These are phyloP conservation scores for Temnothorax curvispinosus DNA, from an alignment of 1,140 invertebrate genomes.

Conservation along the genomic window DNA sequence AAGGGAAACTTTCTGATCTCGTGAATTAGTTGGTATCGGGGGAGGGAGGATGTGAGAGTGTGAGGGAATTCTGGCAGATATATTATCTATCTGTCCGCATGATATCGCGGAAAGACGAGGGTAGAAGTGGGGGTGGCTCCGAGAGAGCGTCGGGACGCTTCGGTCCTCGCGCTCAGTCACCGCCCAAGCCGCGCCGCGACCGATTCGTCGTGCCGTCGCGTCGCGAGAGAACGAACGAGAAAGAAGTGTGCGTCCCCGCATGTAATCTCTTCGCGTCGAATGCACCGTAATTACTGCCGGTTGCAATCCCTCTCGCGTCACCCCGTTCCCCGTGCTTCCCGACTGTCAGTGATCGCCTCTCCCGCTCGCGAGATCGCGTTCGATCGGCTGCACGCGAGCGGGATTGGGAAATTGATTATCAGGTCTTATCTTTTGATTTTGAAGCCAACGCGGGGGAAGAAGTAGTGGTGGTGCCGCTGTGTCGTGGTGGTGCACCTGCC, in stretches of 20 bases:
- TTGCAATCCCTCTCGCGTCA: background rate
- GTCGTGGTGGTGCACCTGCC: slow-evolving; percentile 54
- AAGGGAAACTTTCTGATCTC: slow-evolving; percentile 29
- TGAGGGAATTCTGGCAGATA: slow-evolving; percentile 55
- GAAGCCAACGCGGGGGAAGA: background rate
- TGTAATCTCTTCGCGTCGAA: background rate
- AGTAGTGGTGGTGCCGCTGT: slow-evolving; percentile 53
- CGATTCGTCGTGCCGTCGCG: slow-evolving; percentile 67
- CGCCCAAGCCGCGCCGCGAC: slow-evolving; percentile 83
- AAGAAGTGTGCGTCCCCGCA: slow-evolving; percentile 10
- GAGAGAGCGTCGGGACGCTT: slow-evolving; percentile 81
- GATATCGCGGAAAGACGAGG: slow-evolving; percentile 62
- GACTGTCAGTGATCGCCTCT: background rate
- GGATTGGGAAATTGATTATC: background rate
- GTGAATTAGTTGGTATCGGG: background rate
- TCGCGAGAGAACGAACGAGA: background rate
- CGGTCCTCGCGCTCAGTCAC: slow-evolving; percentile 81
- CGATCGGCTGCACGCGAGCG: background rate
- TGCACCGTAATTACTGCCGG: background rate
- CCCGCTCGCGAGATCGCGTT: slow-evolving; percentile 30
- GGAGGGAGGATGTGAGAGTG: too few relatives aligned
- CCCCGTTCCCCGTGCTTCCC: background rate
- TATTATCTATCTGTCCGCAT: slow-evolving; percentile 56
- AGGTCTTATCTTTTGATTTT: background rate
- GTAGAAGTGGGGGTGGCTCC: slow-evolving; percentile 78